Base-by-base conservation (phyloP, 1,140 invertebrate genomes). In the Caenorhabditis latens region DNA sequence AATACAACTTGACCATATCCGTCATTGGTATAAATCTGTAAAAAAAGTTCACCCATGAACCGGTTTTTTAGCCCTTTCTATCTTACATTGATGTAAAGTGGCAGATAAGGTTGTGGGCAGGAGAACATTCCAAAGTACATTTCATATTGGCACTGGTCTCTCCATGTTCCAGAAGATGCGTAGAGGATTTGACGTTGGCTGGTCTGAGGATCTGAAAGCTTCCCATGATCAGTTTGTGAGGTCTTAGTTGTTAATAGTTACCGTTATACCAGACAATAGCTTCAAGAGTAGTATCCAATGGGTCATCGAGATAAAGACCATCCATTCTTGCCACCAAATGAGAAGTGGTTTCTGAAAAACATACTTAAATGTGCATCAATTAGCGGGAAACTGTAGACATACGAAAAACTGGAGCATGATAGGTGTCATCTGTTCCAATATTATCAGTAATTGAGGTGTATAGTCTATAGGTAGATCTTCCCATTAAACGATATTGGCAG, bases 251-350 rank as follows among this genome's bases (percentile, higher is more conserved):
- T 58, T 21, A 21, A 79, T 2, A 8, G 13, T 43, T 32, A 79
- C 83, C 87, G 65, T 88, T 88, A 21, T 43, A 67, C 87, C 87
- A 88, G 32, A 88, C n/a, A 19, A 84, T 79, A 3, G 84, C 79
- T 67, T 88, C 87, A 42, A 82, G 13, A 55, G 84, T 83, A 32
- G 58, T 43, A 32, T 88, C 82, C 2, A 83, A 13, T n/a, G 84
- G 84, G 58, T 88, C 84, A 43, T 48, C 42, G 4, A 87, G 53
- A 43, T 43, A 55, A 16, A 88, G n/a, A 16, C 48, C 50, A 16
- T 87, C 42, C 55, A 88, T 84, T 50, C 57, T 58, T 6, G 84
- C 87, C 0, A 88, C 87, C 19, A 88, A 53, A 43, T 86, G 85
- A 61, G 53, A 58, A 11, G 71, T 32, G 2, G 48, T 83, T n/a